A percentile compares a stretch with the other conserved stretches of the same genome.
These are phyloP conservation scores for Pandemis heparana DNA, from an alignment of 2,888 invertebrate genomes.

Conservation along the genomic window DNA sequence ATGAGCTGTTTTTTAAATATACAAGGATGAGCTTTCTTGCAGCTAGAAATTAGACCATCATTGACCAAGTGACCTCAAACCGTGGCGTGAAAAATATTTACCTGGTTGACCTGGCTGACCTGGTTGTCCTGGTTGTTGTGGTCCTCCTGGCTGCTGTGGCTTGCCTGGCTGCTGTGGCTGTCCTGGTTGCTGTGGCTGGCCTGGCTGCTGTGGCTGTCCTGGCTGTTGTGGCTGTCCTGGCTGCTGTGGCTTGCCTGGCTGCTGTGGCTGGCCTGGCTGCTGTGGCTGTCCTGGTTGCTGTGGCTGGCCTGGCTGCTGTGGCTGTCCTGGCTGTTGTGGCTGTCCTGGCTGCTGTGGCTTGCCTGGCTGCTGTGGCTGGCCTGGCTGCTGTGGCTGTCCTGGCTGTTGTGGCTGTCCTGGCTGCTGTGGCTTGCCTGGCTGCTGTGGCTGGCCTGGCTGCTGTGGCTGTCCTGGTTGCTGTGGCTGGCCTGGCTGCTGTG, in stretches of 20 bases:
- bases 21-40: too few species aligned
- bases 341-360: not conserved
- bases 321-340: not conserved
- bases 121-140: slow-evolving; percentile 4
- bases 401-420: not conserved
- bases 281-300: not conserved
- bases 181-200: too few species aligned
- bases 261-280: not conserved
- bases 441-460: not conserved
- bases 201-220: too few species aligned
- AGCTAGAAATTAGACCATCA: too few species aligned
- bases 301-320: not conserved
- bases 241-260: not conserved
- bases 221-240: not conserved
- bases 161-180: not conserved
- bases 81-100: too few species aligned
- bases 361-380: slow-evolving; percentile 2
- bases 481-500: not conserved
- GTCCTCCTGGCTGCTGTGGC: not conserved
- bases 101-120: not conserved
- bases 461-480: not conserved
- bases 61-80: too few species aligned
- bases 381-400: not conserved
- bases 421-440: not conserved
- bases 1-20: too few species aligned